Percentiles rank a stretch among this genome's conserved stretches.
These are phyloP conservation scores for Silurus glanis DNA, from an alignment of 2,113 vertebrate genomes.

Conservation along the genomic window DNA sequence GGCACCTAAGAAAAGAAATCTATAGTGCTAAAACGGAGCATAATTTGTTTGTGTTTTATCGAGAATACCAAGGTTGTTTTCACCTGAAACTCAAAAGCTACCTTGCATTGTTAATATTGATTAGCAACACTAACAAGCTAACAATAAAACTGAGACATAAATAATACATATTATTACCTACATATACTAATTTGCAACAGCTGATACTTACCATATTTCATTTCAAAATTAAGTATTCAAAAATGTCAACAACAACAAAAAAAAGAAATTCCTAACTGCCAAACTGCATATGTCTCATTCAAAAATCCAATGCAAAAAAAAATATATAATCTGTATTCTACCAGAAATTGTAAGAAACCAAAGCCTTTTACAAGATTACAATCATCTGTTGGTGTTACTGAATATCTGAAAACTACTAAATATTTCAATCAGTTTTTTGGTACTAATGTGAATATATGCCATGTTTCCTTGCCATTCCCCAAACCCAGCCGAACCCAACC, in stretches of 20 bases:
- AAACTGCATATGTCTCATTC: background rate
- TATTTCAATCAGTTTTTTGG: background rate
- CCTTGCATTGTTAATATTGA: background rate
- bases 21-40: background rate
- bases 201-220: background rate
- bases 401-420: background rate
- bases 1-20: background rate
- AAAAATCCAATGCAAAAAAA: background rate
- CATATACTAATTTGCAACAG: background rate
- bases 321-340: background rate
- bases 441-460: background rate
- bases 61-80: background rate
- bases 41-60: background rate
- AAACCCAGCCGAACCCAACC: background rate
- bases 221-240: no score
- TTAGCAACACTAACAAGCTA: background rate
- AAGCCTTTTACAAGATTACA: background rate
- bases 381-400: background rate
- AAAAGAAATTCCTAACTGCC: background rate
- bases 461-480: no score
- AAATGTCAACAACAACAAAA: background rate
- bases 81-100: background rate
- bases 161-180: background rate
- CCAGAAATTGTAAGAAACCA: background rate
- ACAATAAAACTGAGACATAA: background rate